Evolutionary conservation across 2,797 vertebrate genomes (phyloP).

Genomic region (Ctenosaura bakeri): DNA sequence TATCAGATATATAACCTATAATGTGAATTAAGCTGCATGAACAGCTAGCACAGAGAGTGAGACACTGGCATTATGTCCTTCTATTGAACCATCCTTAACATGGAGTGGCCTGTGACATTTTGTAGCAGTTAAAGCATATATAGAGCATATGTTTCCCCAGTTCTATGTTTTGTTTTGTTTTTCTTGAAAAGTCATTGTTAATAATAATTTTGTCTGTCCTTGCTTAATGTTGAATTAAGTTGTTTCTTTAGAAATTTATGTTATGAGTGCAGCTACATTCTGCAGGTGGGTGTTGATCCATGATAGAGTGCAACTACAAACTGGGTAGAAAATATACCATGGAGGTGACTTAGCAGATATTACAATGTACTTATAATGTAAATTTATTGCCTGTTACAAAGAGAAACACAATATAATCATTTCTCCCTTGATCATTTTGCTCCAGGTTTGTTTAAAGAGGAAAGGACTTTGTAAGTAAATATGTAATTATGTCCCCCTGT

Average conservation of each 20-base stretch:
- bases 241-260: slow-evolving; percentile 57
- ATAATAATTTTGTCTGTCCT: slow-evolving; percentile 53
- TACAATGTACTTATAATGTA: slow-evolving; percentile 59
- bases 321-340: slow-evolving; percentile 59
- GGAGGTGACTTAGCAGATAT: slow-evolving; percentile 60
- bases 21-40: background rate
- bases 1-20: background rate
- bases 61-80: background rate
- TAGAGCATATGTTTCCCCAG: slow-evolving; percentile 2
- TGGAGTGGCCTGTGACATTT: background rate
- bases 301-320: slow-evolving; percentile 62
- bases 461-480: slow-evolving; percentile 52
- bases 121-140: background rate
- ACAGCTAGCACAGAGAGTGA: background rate
- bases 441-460: slow-evolving; percentile 24
- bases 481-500: slow-evolving; percentile 25
- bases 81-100: too few relatives aligned
- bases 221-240: slow-evolving; percentile 59
- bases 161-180: background rate
- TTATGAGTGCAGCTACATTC: slow-evolving; percentile 46
- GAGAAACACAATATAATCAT: slow-evolving; percentile 20
- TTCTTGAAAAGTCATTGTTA: slow-evolving; percentile 47
- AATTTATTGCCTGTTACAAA: slow-evolving; percentile 49
- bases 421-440: slow-evolving; percentile 53
- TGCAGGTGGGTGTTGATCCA: background rate